A percentile compares a stretch with the other conserved stretches of the same genome.
Conservation (phyloP, 92 coral and sea anemone genomes). For the Porites cylindrica region DNA sequence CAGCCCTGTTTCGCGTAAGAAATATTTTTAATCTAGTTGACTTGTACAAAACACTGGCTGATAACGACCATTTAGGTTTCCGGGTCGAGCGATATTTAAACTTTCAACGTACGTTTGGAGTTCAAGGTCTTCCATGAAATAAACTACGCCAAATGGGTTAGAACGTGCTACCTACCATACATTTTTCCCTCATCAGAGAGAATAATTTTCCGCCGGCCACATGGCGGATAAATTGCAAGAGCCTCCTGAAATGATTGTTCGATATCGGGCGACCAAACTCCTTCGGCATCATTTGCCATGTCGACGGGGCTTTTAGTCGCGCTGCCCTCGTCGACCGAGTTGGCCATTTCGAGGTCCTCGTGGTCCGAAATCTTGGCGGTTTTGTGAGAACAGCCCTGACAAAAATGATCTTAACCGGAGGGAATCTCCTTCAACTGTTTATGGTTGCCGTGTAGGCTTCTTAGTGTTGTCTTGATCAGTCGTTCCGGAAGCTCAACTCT, state of each 20-base stretch:
- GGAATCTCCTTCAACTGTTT: constrained; percentile 45
- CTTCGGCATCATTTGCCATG: constrained; percentile 99
- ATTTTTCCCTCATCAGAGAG: constrained; percentile 99
- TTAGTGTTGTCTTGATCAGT: constrained; percentile 77
- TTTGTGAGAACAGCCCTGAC: constrained; percentile 26
- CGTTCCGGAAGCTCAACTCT: constrained; percentile 97
- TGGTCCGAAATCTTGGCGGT: constrained; percentile 87
- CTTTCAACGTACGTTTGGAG: constrained; percentile 1
- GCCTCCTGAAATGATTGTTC: constrained; percentile 99
- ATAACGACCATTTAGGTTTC: constrained; percentile 34
- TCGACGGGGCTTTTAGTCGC: constrained; percentile 97
- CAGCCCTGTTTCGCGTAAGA: constrained; percentile 3
- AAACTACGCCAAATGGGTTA: not conserved
- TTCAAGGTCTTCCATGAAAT: constrained; percentile 7
- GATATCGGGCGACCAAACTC: constrained; percentile 99
- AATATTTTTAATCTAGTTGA: not conserved
- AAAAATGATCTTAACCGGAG: constrained; percentile 22
- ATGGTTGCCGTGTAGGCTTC: constrained; percentile 58
- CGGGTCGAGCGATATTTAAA: constrained; percentile 30
- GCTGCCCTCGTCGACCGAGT: constrained; percentile 93
- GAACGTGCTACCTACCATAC: constrained; percentile 86
- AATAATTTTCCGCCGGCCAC: constrained; percentile 98
- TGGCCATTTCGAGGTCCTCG: constrained; percentile 92
- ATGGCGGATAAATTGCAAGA: constrained; percentile 97
- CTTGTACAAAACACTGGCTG: not conserved